These are phyloP conservation scores for Anneissia japonica DNA, from an alignment of 35 echinoderm and acorn worm species.

Conservation along the genomic window DNA sequence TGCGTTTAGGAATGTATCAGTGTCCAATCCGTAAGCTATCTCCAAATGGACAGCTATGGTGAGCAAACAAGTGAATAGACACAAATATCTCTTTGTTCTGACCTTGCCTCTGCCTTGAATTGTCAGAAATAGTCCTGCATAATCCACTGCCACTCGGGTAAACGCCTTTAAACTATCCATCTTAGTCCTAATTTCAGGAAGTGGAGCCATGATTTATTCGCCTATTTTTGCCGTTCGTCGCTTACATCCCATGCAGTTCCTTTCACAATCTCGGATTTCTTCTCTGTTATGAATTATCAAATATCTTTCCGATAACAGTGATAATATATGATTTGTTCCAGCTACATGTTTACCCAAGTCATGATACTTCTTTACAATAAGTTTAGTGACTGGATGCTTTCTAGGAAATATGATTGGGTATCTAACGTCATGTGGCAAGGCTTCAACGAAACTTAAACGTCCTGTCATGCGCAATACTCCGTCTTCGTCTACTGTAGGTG, in stretches of 20 bases:
- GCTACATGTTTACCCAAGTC: too few species aligned
- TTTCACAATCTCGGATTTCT: slow-evolving; percentile 34
- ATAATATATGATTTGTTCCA: slow-evolving; percentile 25
- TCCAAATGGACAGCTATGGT: neutral
- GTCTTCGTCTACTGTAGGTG: slow-evolving; percentile 17
- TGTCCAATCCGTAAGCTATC: neutral
- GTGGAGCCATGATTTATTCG: slow-evolving; percentile 7
- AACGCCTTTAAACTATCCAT: neutral
- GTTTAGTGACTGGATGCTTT: slow-evolving; percentile 24
- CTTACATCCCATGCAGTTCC: slow-evolving; percentile 17
- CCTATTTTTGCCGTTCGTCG: slow-evolving; percentile 8
- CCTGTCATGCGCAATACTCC: slow-evolving; percentile 25
- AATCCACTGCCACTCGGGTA: neutral
- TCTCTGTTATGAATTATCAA: slow-evolving; percentile 20
- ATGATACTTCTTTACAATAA: slow-evolving; percentile 39
- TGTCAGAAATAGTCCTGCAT: neutral
- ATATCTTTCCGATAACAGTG: slow-evolving; percentile 32
- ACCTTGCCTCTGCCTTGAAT: neutral
- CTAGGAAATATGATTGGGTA: slow-evolving; percentile 33
- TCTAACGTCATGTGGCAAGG: slow-evolving; percentile 30
- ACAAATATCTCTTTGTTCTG: neutral
- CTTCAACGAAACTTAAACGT: slow-evolving; percentile 6
- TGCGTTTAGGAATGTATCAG: neutral
- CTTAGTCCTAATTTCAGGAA: neutral
- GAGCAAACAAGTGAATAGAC: neutral